phyloP scores from a whole-genome alignment of 2,797 vertebrate genomes.

The Botia kubotai region DNA sequence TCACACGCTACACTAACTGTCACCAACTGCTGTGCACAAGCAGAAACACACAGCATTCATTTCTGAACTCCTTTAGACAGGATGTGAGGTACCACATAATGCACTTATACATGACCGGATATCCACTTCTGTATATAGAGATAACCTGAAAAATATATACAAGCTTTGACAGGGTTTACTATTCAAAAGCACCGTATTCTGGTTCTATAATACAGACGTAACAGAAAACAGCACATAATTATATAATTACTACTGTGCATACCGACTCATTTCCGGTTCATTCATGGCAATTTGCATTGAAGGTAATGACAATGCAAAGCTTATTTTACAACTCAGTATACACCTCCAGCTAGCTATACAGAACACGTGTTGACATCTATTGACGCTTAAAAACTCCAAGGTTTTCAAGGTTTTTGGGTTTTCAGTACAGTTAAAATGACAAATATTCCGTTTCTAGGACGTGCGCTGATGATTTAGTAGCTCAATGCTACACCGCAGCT shows the following conservation, averaged over 20 bases:
- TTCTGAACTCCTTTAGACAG: constrained; percentile 36
- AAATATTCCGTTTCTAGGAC: constrained; percentile 10
- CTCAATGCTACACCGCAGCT: constrained; percentile 30
- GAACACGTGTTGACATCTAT: neutral
- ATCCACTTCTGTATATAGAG: neutral
- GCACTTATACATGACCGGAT: constrained; percentile 17
- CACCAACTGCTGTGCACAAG: neutral
- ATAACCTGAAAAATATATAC: neutral
- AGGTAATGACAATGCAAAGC: neutral
- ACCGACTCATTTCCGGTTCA: neutral
- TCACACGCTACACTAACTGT: neutral
- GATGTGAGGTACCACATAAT: constrained; percentile 12
- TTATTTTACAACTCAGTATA: neutral
- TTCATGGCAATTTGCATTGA: neutral
- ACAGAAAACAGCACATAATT: neutral
- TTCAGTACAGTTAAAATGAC: neutral
- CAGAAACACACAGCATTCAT: constrained; percentile 6
- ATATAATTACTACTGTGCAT: neutral
- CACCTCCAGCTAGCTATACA: neutral
- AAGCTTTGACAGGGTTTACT: neutral
- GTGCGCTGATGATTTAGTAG: neutral
- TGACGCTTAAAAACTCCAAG: neutral
- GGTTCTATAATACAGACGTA: neutral
- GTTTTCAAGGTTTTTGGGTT: no score
- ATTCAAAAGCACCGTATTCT: neutral